phyloP scores from a whole-genome alignment of 2,888 invertebrate genomes.

The Octonoba sinensis region DNA sequence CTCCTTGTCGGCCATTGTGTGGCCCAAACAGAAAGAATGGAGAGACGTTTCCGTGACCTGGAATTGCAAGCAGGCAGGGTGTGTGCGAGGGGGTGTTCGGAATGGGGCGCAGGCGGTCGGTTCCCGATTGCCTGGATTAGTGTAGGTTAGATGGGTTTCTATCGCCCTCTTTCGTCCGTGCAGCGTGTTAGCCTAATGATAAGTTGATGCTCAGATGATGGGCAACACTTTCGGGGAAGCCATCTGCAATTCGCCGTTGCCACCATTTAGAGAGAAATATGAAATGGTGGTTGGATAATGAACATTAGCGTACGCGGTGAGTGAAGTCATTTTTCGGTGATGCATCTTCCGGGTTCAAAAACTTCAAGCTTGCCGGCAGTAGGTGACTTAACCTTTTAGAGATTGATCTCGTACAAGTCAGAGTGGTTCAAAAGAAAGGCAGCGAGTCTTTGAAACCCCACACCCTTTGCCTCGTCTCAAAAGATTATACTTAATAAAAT shows the following conservation, averaged over 20 bases:
- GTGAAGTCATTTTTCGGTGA: too few species aligned
- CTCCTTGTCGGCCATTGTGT: conserved; percentile 30
- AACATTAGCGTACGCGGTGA: too few species aligned
- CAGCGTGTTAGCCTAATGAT: conserved; percentile 50
- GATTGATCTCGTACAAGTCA: too few species aligned
- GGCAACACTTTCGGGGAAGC: conserved; percentile 26
- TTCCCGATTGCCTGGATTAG: conserved; percentile 58
- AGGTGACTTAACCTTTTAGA: too few species aligned
- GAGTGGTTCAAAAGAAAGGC: too few species aligned
- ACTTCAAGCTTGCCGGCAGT: too few species aligned
- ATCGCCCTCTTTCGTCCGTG: conserved; percentile 11
- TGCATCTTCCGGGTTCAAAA: too few species aligned
- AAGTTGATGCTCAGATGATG: conserved; percentile 48
- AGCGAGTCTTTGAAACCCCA: too few species aligned
- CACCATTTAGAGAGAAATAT: too few species aligned
- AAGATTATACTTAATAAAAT: too few species aligned
- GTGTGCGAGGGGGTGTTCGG: background rate
- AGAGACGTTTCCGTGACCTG: conserved; percentile 41
- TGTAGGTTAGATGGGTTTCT: conserved; percentile 52
- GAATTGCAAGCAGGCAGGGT: conserved; percentile 20
- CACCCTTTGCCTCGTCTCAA: too few species aligned
- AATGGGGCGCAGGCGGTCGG: conserved; percentile 39
- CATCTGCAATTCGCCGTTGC: conserved; percentile 13
- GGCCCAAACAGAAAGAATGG: conserved; percentile 27
- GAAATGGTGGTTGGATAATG: too few species aligned